A percentile compares a stretch with the other conserved stretches of the same genome.
Conservation (phyloP, 2,113 vertebrate species). For the Pelobates fuscus region DNA sequence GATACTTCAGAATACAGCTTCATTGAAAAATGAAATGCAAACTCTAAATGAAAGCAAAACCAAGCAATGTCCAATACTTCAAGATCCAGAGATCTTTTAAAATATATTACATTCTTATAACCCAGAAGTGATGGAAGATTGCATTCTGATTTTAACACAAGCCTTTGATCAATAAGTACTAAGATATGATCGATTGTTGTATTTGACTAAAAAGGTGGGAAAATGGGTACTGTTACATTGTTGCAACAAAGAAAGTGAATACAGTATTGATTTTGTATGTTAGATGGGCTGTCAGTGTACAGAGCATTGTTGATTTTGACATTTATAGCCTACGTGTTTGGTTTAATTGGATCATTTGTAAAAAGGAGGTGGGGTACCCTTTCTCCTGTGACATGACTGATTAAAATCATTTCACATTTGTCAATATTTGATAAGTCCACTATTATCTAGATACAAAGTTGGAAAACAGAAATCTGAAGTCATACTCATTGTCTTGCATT, state of each 20-base stretch:
- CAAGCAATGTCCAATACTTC: background rate
- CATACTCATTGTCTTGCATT: conserved; percentile 13
- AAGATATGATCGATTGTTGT: conserved; percentile 83
- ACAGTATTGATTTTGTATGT: conserved; percentile 83
- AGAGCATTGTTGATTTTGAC: conserved; percentile 85
- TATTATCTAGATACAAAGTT: conserved; percentile 75
- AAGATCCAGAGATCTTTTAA: background rate
- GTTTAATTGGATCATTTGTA: conserved; percentile 88
- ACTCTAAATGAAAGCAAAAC: background rate
- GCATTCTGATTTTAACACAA: conserved; percentile 66
- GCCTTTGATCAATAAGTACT: conserved; percentile 73
- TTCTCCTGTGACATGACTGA: conserved; percentile 80
- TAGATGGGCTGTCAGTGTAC: conserved; percentile 80
- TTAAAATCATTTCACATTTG: conserved; percentile 82
- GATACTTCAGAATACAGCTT: no score
- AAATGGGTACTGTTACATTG: conserved; percentile 74
- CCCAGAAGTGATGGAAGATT: conserved; percentile 32
- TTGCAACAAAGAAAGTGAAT: conserved; percentile 73
- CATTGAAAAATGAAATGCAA: background rate
- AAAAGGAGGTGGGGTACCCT: conserved; percentile 80
- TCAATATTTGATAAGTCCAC: conserved; percentile 84
- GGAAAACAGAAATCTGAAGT: conserved; percentile 49
- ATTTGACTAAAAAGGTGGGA: conserved; percentile 85
- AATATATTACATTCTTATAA: conserved; percentile 12
- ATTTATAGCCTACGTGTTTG: conserved; percentile 85